Evolutionary conservation across 1,140 invertebrate species (phyloP).

Genomic region (Papilio polyxenes): DNA sequence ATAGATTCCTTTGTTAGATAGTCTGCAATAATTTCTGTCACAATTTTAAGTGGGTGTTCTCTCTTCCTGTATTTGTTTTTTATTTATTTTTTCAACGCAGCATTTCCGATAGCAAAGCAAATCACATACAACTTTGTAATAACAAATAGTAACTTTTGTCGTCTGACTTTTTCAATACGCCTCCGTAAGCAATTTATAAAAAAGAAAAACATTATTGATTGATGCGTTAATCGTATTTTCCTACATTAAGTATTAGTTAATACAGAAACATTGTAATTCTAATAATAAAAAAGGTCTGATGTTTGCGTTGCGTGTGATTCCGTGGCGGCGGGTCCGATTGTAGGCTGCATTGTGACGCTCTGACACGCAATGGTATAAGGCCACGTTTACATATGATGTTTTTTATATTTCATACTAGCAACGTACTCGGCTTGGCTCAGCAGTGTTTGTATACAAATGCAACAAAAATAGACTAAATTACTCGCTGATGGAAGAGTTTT

Average conservation of each 20-base stretch:
- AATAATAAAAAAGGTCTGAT: conserved; percentile 9
- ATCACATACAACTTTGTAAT: too few relatives aligned
- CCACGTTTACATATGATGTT: neutral
- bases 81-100: neutral
- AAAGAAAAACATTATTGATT: neutral
- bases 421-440: too few relatives aligned
- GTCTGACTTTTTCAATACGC: neutral
- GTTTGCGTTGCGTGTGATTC: neutral
- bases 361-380: neutral
- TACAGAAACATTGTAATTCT: neutral
- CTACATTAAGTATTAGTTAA: neutral
- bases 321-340: neutral
- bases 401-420: neutral
- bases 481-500: neutral
- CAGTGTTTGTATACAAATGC: too few relatives aligned
- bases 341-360: neutral
- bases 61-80: neutral
- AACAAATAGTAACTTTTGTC: neutral
- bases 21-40: neutral
- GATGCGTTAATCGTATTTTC: neutral
- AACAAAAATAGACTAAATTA: too few relatives aligned
- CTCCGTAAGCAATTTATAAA: neutral
- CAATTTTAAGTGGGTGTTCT: neutral
- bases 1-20: neutral
- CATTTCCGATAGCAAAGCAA: neutral